A percentile compares a stretch with the other conserved stretches of the same genome.
Evolutionary conservation across 2,888 invertebrate species (phyloP).

Genomic region (Endotricha flammealis): DNA sequence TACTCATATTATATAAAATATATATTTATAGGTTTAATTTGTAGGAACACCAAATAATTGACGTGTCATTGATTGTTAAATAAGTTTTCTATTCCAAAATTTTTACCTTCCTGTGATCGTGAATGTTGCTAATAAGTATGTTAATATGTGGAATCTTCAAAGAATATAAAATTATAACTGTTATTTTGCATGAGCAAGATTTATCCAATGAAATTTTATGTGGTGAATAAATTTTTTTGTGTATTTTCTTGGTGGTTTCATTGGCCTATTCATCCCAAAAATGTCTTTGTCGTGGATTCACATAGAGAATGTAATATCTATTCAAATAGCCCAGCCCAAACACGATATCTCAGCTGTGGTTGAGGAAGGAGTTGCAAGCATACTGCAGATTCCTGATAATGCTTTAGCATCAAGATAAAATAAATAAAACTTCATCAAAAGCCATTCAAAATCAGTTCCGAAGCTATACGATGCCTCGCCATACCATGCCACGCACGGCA

Average conservation of each 20-base stretch:
- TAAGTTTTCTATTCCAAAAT: slow-evolving; percentile 73
- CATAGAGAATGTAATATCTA: no score
- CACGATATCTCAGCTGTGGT: no score
- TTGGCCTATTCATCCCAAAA: slow-evolving; percentile 12
- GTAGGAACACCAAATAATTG: slow-evolving; percentile 59
- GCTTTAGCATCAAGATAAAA: no score
- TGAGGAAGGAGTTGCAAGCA: no score
- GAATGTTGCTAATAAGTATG: slow-evolving; percentile 65
- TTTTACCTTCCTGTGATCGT: slow-evolving; percentile 75
- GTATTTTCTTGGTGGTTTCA: slow-evolving; percentile 48
- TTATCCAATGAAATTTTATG: slow-evolving; percentile 68
- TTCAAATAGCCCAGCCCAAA: no score
- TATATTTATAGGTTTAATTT: slow-evolving; percentile 51
- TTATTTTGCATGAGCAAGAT: slow-evolving; percentile 72
- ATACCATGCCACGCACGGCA: no score
- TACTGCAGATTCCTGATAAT: no score
- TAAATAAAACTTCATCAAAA: no score
- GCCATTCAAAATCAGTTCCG: no score
- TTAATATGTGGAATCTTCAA: slow-evolving; percentile 64
- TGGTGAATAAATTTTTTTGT: slow-evolving; percentile 76
- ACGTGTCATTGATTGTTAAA: slow-evolving; percentile 49
- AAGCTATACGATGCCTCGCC: no score
- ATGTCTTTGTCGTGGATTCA: no score
- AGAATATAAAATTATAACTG: slow-evolving; percentile 61
- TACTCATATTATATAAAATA: slow-evolving; percentile 46